Evolutionary conservation across 2,888 invertebrate genomes (phyloP).

Genomic region (Hedya salicella): DNA sequence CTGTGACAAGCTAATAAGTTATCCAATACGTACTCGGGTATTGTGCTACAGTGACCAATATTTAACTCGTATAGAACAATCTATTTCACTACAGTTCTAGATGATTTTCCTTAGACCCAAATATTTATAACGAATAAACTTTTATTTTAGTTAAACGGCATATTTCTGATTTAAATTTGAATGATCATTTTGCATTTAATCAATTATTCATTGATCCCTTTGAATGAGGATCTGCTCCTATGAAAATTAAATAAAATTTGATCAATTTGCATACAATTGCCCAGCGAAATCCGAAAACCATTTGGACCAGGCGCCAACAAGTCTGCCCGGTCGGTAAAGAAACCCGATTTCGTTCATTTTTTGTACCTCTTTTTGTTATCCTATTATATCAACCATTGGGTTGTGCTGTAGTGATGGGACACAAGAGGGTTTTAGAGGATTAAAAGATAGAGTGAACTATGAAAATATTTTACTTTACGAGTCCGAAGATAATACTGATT

Average conservation of each 20-base stretch:
- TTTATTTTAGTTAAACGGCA: background rate
- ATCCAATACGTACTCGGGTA: background rate
- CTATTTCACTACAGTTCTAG: background rate
- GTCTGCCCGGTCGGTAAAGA: constrained; percentile 56
- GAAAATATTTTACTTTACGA: no score
- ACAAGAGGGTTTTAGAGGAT: constrained; percentile 4
- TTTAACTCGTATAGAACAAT: no score
- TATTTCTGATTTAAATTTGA: background rate
- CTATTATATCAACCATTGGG: constrained; percentile 40
- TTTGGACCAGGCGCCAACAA: constrained; percentile 62
- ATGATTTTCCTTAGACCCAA: no score
- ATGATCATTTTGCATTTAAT: background rate
- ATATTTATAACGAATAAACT: no score
- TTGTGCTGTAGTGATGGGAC: constrained; percentile 26
- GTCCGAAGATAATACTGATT: no score
- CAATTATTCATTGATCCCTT: background rate
- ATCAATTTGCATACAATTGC: constrained; percentile 14
- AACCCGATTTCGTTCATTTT: constrained; percentile 48
- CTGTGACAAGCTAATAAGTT: background rate
- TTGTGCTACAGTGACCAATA: background rate
- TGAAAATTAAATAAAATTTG: background rate
- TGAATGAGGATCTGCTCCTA: background rate
- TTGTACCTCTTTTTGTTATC: constrained; percentile 38
- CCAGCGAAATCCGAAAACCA: constrained; percentile 38
- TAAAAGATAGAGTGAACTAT: background rate